Percentiles rank a stretch among this genome's conserved stretches.
Conservation (phyloP, 2,888 invertebrate species). For the Clostera curtula region DNA sequence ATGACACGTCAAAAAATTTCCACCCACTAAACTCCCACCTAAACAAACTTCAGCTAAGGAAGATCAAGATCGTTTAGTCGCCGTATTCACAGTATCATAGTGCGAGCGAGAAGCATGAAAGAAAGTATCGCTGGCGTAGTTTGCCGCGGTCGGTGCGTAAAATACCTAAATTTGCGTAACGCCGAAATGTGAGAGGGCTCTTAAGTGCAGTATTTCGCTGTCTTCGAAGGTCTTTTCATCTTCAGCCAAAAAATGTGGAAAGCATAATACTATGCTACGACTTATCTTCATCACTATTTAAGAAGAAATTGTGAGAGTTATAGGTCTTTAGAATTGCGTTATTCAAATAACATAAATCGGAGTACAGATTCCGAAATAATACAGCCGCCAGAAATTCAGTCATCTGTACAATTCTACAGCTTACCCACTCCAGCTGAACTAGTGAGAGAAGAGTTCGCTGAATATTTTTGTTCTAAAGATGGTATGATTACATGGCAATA, state of each 20-base stretch:
- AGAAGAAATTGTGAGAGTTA: slow-evolving; percentile 17
- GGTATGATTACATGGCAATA: slow-evolving; percentile 18
- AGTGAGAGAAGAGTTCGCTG: slow-evolving; percentile 18
- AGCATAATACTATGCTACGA: slow-evolving; percentile 16
- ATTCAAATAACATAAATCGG: slow-evolving; percentile 16
- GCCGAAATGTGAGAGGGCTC: too few relatives aligned
- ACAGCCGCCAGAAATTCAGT: slow-evolving; percentile 15
- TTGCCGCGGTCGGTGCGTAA: too few relatives aligned
- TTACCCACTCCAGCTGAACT: slow-evolving; percentile 17
- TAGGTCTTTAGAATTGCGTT: slow-evolving; percentile 15
- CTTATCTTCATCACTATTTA: slow-evolving; percentile 18
- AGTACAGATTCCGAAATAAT: slow-evolving; percentile 15
- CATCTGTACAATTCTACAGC: slow-evolving; percentile 14
- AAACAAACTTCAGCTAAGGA: too few relatives aligned
- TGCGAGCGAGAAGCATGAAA: too few relatives aligned
- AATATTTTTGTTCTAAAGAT: slow-evolving; percentile 18
- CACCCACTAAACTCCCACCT: too few relatives aligned
- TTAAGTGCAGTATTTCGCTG: slow-evolving; percentile 18
- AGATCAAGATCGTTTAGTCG: too few relatives aligned
- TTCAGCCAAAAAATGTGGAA: too few relatives aligned
- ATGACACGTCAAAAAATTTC: too few relatives aligned
- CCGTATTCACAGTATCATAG: too few relatives aligned
- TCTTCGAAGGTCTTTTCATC: slow-evolving; percentile 17
- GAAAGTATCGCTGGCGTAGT: too few relatives aligned
- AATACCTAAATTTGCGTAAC: too few relatives aligned